Conservation (phyloP, 2,888 invertebrate species). For the Odontocolon sp. region DNA sequence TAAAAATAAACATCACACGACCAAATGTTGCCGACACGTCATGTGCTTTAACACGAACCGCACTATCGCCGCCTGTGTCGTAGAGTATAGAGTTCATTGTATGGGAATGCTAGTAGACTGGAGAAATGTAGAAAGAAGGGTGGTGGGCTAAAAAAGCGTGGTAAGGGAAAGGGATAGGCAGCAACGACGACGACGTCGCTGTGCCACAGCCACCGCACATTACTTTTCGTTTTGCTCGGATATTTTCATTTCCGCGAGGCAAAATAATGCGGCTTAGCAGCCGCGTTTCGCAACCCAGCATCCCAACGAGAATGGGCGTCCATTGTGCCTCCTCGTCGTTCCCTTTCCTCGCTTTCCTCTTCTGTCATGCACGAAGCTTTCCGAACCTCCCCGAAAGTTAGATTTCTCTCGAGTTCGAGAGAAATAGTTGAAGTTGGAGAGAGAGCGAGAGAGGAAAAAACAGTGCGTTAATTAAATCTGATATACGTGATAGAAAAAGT, state of each 20-base stretch:
- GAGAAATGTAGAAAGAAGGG: neutral
- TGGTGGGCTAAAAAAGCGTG: constrained; percentile 7
- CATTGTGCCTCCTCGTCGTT: constrained; percentile 51
- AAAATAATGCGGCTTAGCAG: constrained; percentile 62
- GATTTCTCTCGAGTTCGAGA: constrained; percentile 28
- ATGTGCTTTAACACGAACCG: constrained; percentile 25
- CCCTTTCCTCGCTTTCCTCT: neutral
- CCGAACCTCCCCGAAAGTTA: constrained; percentile 3
- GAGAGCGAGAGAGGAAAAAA: neutral
- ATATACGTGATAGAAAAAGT: neutral
- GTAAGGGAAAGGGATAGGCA: neutral
- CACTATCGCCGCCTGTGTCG: constrained; percentile 36
- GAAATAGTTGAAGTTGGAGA: neutral
- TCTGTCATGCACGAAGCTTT: constrained; percentile 24
- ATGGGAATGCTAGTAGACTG: constrained; percentile 1
- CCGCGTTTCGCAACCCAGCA: constrained; percentile 42
- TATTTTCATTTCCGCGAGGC: constrained; percentile 61
- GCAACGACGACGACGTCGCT: constrained; percentile 16
- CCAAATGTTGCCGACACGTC: constrained; percentile 56
- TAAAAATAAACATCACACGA: constrained; percentile 46
- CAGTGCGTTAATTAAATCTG: constrained; percentile 37
- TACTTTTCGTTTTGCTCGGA: constrained; percentile 61
- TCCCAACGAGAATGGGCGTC: constrained; percentile 39
- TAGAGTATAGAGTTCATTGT: constrained; percentile 35
- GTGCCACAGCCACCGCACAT: constrained; percentile 53